Percentiles rank a stretch among this genome's conserved stretches.
These are phyloP conservation scores for Tamandua tetradactyla DNA, from an alignment of 2,797 vertebrate species.

Conservation along the genomic window DNA sequence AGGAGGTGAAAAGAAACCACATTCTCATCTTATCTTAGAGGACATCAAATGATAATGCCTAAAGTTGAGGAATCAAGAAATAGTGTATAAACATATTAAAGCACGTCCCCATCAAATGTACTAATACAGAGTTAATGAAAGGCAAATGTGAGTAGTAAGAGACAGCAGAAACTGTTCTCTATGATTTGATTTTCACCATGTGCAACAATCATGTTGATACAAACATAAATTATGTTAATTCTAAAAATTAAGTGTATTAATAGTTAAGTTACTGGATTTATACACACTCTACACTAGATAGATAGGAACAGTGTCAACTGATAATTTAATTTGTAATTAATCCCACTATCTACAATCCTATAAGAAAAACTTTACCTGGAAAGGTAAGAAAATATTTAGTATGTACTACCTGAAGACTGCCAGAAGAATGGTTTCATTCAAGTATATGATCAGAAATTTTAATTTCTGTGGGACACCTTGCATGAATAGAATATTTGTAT, in stretches of 20 bases:
- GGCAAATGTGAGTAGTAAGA: too few species aligned
- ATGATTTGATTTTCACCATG: fast-evolving
- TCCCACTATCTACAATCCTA: neutral
- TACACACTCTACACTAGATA: neutral
- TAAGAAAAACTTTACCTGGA: neutral
- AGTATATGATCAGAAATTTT: neutral
- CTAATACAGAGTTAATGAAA: neutral
- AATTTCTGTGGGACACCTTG: neutral
- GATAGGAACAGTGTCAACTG: neutral
- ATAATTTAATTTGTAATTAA: neutral
- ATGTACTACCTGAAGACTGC: neutral
- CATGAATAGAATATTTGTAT: neutral
- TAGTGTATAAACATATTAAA: neutral
- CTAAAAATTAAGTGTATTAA: neutral
- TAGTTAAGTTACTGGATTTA: neutral
- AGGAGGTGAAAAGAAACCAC: neutral
- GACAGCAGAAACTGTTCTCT: neutral
- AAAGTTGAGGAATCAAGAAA: neutral
- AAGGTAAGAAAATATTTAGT: conserved; percentile 27
- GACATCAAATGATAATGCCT: neutral
- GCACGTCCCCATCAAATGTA: fast-evolving
- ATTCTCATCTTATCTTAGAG: neutral
- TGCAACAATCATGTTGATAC: neutral
- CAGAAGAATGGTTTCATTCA: neutral
- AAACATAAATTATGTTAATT: neutral